phyloP scores from a whole-genome alignment of 2,888 invertebrate species.

The Argynnis bischoffii region DNA sequence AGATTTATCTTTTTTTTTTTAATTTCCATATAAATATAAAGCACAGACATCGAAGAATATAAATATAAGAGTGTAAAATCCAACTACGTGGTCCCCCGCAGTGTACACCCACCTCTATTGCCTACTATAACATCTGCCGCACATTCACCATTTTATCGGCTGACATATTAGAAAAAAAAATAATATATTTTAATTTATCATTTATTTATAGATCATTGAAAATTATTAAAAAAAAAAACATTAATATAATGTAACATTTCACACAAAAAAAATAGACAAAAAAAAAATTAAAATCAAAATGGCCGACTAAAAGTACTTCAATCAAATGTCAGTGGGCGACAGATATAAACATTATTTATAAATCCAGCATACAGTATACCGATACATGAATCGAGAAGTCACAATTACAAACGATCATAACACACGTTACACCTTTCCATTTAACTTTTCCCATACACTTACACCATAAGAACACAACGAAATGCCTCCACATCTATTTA shows the following conservation, averaged over 20 bases:
- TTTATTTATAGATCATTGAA: background rate
- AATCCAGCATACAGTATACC: constrained; percentile 11
- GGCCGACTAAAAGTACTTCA: background rate
- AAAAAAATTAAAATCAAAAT: background rate
- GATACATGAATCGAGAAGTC: constrained; percentile 3
- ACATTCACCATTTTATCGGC: background rate
- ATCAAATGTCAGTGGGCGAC: constrained; percentile 9
- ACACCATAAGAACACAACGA: constrained; percentile 13
- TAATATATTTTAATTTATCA: background rate
- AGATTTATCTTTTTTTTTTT: background rate
- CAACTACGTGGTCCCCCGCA: constrained; percentile 56
- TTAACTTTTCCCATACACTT: constrained; percentile 1
- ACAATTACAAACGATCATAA: constrained; percentile 17
- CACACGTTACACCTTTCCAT: constrained; percentile 6
- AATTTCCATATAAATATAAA: constrained; percentile 13
- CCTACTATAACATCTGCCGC: background rate
- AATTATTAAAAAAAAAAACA: background rate
- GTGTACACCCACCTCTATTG: constrained; percentile 9
- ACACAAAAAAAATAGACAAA: too few relatives aligned
- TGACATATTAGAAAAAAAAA: background rate
- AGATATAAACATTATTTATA: constrained; percentile 10
- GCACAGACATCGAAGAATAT: constrained; percentile 4
- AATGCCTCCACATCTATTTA: constrained; percentile 14
- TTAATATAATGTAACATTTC: background rate
- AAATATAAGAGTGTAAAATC: constrained; percentile 38